These are phyloP conservation scores for Phainopepla nitens DNA, from an alignment of 2,113 vertebrate species.

Conservation along the genomic window DNA sequence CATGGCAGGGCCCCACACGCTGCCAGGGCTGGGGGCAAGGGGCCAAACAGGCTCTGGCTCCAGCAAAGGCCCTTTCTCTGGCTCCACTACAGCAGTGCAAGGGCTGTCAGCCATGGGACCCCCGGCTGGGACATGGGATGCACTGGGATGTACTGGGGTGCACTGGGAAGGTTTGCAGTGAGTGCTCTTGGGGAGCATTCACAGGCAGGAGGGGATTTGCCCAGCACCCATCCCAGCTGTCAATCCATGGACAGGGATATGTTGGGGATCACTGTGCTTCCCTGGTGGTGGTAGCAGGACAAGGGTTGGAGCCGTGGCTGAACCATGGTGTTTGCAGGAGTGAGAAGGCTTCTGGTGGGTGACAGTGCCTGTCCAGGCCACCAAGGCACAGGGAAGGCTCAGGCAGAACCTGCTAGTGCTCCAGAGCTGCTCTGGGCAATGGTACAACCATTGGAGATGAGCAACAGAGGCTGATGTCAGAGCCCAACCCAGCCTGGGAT, in stretches of 20 bases:
- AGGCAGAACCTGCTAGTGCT: background rate
- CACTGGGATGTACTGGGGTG: background rate
- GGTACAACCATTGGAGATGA: background rate
- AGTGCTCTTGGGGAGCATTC: accelerated
- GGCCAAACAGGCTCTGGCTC: accelerated
- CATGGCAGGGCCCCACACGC: accelerated
- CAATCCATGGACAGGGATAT: accelerated
- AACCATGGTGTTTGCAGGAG: accelerated
- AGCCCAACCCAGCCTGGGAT: background rate
- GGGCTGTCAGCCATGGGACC: accelerated
- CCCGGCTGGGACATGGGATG: accelerated
- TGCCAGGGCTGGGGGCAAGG: accelerated
- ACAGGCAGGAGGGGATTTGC: background rate
- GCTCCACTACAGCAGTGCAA: accelerated
- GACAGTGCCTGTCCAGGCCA: background rate
- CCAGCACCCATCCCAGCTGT: accelerated
- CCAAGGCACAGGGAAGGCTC: background rate
- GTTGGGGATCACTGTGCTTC: background rate
- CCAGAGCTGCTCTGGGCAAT: background rate
- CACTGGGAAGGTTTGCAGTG: background rate
- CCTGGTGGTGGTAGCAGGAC: background rate
- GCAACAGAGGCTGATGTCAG: background rate
- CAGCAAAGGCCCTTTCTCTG: background rate
- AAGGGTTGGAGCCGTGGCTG: accelerated
- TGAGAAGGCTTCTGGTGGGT: background rate